Conservation (phyloP, 2,113 vertebrate species). For the Tyrannus savana region DNA sequence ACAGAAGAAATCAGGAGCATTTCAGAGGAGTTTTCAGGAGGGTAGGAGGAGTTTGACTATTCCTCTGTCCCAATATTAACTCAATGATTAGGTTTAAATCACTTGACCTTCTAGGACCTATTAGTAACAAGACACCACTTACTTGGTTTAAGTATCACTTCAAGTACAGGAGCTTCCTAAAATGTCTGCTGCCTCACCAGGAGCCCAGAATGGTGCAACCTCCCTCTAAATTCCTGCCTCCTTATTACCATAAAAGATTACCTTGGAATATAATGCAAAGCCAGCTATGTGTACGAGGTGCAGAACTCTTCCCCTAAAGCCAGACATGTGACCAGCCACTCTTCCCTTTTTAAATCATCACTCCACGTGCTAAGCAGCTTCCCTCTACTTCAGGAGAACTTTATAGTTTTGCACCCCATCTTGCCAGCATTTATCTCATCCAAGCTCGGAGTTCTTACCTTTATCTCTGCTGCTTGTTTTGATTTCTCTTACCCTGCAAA, state of each 20-base stretch:
- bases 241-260: constrained; percentile 26
- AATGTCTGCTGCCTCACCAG: constrained; percentile 41
- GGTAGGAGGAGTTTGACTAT: not conserved
- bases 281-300: not conserved
- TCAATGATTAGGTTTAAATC: not conserved
- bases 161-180: constrained; percentile 17
- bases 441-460: fast-evolving
- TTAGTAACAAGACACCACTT: constrained; percentile 42
- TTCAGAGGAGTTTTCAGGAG: not conserved
- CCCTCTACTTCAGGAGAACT: not conserved
- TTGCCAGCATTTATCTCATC: not conserved
- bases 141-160: not conserved
- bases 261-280: not conserved
- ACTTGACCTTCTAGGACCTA: constrained; percentile 22
- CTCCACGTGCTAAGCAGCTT: fast-evolving
- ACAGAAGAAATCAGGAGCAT: not conserved
- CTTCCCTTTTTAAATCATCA: not conserved
- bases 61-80: not conserved
- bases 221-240: not conserved
- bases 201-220: constrained; percentile 20
- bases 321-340: not conserved
- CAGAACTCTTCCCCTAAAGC: not conserved
- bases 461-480: not conserved
- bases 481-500: not conserved
- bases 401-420: not conserved